Conservation (phyloP, 2,888 invertebrate species). For the Lingula anatina region DNA sequence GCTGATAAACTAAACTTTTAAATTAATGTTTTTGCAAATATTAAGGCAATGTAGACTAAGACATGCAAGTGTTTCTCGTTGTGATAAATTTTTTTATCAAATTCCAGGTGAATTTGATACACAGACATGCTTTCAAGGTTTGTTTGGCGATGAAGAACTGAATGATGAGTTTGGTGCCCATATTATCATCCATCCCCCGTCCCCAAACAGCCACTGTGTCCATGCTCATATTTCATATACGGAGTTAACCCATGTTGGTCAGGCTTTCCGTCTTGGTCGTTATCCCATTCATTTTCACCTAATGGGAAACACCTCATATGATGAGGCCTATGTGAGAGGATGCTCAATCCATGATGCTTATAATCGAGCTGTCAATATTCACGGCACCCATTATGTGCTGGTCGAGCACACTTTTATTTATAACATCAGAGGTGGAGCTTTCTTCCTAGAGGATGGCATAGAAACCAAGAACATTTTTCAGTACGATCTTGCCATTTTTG, state of each 20-base stretch:
- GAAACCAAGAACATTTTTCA: conserved; percentile 38
- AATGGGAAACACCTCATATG: neutral
- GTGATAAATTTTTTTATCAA: neutral
- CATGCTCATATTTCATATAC: neutral
- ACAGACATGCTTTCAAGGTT: neutral
- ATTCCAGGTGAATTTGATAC: neutral
- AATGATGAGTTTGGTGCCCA: neutral
- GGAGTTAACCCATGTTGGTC: neutral
- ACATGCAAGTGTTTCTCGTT: too few species aligned
- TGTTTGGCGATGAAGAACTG: neutral
- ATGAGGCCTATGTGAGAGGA: neutral
- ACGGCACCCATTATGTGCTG: conserved; percentile 31
- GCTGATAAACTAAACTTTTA: too few species aligned
- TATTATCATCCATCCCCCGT: neutral
- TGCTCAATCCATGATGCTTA: neutral
- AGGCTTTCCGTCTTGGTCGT: neutral
- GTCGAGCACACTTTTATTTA: conserved; percentile 36
- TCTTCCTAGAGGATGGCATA: conserved; percentile 47
- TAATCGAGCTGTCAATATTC: conserved; percentile 37
- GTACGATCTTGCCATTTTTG: conserved; percentile 41
- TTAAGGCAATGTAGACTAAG: too few species aligned
- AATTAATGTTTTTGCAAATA: too few species aligned
- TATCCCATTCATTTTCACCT: neutral
- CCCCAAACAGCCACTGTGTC: neutral
- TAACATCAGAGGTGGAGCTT: conserved; percentile 45